Evolutionary conservation across 1,140 invertebrate species (phyloP).

Genomic region (Scaptomyza montana): DNA sequence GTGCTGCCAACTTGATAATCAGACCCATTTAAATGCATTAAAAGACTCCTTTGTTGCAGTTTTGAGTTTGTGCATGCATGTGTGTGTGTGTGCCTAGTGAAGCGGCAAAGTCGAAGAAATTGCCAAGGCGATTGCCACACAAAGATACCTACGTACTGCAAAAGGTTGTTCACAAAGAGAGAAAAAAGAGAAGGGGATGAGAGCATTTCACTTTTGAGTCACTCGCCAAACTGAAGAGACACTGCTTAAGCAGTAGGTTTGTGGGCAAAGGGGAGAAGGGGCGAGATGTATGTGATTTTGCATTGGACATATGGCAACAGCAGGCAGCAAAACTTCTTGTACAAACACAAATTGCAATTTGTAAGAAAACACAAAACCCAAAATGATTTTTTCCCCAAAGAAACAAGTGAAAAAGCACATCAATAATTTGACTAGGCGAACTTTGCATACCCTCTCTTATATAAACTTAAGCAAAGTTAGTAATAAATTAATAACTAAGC

Average conservation of each 20-base stretch:
- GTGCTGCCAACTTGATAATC: conserved; percentile 56
- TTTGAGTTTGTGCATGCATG: not conserved
- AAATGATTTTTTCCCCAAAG: conserved; percentile 11
- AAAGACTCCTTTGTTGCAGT: conserved; percentile 23
- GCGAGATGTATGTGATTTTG: conserved; percentile 8
- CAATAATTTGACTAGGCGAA: not conserved
- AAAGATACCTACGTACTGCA: not conserved
- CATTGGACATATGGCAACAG: conserved; percentile 61
- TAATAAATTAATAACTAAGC: not conserved
- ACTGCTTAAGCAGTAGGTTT: not conserved
- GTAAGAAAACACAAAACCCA: conserved; percentile 43
- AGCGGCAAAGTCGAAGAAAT: conserved; percentile 21
- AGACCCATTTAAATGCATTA: conserved; percentile 77
- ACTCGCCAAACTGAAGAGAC: conserved; percentile 11
- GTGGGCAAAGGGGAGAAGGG: not conserved
- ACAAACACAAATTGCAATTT: conserved; percentile 69
- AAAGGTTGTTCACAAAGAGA: not conserved
- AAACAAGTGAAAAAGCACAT: not conserved
- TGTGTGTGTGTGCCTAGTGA: conserved; percentile 22
- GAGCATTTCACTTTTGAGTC: conserved; percentile 43
- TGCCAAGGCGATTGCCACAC: conserved; percentile 31
- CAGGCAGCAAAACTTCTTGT: conserved; percentile 60
- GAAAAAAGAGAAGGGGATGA: not conserved
- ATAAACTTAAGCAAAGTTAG: not conserved
- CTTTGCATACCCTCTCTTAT: not conserved